These are phyloP conservation scores for Anadara kagoshimensis DNA, from an alignment of 1,140 invertebrate genomes.

Conservation along the genomic window DNA sequence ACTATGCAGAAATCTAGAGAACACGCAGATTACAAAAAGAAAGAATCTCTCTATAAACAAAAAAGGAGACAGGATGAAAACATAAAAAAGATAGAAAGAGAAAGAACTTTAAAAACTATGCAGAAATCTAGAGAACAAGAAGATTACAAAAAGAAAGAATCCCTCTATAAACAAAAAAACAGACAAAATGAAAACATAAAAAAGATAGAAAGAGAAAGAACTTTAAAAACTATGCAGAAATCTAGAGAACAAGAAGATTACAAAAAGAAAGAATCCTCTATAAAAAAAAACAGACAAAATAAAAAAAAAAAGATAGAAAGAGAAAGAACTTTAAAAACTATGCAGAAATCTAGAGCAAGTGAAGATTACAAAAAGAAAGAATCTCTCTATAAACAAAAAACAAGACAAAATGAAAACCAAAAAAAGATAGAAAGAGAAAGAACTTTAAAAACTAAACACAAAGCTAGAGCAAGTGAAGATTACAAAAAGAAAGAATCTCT, in stretches of 20 bases:
- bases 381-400: background rate
- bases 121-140: background rate
- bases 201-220: background rate
- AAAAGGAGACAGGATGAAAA: background rate
- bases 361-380: background rate
- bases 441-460: background rate
- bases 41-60: background rate
- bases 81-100: background rate
- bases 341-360: background rate
- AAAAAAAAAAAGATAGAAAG: background rate
- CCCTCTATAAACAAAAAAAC: background rate
- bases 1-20: background rate
- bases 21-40: background rate
- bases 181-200: background rate
- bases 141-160: background rate
- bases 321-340: background rate
- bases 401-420: background rate
- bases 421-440: background rate
- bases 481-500: background rate
- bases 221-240: background rate
- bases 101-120: background rate
- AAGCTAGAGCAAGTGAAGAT: background rate
- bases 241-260: background rate
- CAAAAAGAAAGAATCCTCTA: background rate
- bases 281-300: background rate